phyloP scores from a whole-genome alignment of 2,113 vertebrate species.

The Chionomys nivalis region DNA sequence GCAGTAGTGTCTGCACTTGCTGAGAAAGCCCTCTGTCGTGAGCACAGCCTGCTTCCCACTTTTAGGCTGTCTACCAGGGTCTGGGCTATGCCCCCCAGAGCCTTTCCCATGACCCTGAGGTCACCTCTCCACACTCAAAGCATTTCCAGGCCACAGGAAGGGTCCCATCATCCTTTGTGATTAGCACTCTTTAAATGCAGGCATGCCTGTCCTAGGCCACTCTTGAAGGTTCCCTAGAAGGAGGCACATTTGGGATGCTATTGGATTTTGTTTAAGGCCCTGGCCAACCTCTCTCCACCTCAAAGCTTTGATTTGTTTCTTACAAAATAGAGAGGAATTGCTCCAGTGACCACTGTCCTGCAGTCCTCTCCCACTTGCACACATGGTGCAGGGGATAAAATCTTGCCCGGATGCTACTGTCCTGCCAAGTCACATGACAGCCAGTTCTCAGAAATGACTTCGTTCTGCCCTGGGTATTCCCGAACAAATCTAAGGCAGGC shows the following conservation, averaged over 20 bases:
- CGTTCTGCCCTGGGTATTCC: neutral
- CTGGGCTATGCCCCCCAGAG: neutral
- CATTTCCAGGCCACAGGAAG: neutral
- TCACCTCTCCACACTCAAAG: neutral
- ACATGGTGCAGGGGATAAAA: neutral
- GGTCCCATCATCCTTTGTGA: neutral
- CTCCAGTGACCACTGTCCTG: neutral
- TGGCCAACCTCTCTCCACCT: neutral
- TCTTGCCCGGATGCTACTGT: neutral
- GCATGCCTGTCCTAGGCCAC: neutral
- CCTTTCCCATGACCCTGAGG: neutral
- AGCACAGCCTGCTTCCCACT: neutral
- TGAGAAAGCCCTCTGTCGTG: neutral
- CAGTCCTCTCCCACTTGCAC: neutral
- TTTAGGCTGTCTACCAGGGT: neutral
- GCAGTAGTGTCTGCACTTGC: neutral
- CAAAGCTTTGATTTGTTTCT: neutral
- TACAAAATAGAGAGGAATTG: neutral
- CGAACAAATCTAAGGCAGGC: constrained; percentile 41
- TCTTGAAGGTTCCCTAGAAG: neutral
- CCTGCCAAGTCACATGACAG: constrained; percentile 41
- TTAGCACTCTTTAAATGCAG: neutral
- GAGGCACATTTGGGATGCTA: neutral
- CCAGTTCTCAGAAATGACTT: constrained; percentile 60
- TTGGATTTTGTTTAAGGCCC: neutral